Percentiles rank a stretch among this genome's conserved stretches.
Conservation (phyloP, 2,113 vertebrate species). For the Chelonoidis abingdonii region DNA sequence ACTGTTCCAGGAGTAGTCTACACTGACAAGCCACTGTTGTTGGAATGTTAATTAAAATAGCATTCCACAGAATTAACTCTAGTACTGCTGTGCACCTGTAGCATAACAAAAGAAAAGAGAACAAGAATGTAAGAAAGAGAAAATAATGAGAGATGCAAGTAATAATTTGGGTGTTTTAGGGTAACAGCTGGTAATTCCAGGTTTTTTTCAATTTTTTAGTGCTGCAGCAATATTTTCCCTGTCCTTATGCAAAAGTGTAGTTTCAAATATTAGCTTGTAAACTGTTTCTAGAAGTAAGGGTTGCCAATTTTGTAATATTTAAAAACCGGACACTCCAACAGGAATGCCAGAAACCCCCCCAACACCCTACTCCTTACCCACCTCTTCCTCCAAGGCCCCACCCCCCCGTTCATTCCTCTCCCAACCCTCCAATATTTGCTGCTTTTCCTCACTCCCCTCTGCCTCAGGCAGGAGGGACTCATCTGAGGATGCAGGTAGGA, state of each 20-base stretch:
- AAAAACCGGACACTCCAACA: too few species aligned
- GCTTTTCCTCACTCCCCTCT: too few species aligned
- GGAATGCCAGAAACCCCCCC: too few species aligned
- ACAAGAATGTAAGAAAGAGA: constrained; percentile 3
- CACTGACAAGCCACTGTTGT: constrained; percentile 29
- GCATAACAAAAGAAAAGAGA: not conserved
- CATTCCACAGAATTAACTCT: not conserved
- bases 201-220: not conserved
- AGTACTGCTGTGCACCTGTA: not conserved
- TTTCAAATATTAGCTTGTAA: constrained; percentile 36
- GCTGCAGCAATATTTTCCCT: not conserved
- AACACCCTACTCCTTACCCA: too few species aligned
- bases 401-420: too few species aligned
- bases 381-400: too few species aligned
- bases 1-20: not conserved
- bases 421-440: too few species aligned
- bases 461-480: too few species aligned
- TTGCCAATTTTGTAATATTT: too few species aligned
- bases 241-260: not conserved
- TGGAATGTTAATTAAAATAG: constrained; percentile 29
- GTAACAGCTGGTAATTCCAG: not conserved
- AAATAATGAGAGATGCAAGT: not conserved
- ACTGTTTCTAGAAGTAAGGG: constrained; percentile 10
- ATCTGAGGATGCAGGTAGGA: too few species aligned
- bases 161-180: not conserved